phyloP scores from a whole-genome alignment of 1,140 invertebrate genomes.

The Anagrus nilaparvatae region DNA sequence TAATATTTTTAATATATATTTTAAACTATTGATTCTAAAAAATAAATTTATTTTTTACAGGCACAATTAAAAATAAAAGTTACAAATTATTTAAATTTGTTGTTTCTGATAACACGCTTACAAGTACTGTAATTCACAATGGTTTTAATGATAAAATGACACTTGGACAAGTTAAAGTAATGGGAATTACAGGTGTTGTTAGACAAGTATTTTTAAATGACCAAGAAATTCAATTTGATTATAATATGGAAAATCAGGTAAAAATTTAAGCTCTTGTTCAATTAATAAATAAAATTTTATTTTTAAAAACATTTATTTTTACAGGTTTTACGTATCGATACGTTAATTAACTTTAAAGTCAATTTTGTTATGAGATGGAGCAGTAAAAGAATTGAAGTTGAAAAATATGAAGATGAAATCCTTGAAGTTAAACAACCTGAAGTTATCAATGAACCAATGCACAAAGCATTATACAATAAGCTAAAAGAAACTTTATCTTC shows the following conservation, averaged over 20 bases:
- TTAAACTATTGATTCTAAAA: too few species aligned
- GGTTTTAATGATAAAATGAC: constrained; percentile 24
- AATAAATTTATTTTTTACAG: constrained; percentile 34
- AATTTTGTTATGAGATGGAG: constrained; percentile 22
- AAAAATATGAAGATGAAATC: too few species aligned
- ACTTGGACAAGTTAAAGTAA: constrained; percentile 30
- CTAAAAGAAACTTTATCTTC: too few species aligned
- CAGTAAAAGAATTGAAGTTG: constrained; percentile 5
- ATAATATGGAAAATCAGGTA: constrained; percentile 19
- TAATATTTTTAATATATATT: neutral
- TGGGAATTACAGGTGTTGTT: constrained; percentile 27
- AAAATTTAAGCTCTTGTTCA: constrained; percentile 13
- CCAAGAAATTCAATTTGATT: constrained; percentile 21
- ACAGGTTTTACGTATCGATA: constrained; percentile 48
- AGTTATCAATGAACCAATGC: too few species aligned
- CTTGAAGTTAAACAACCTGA: too few species aligned
- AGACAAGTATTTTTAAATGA: constrained; percentile 24
- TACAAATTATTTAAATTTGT: constrained; percentile 50
- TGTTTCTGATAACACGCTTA: constrained; percentile 39
- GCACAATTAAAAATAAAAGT: constrained; percentile 48
- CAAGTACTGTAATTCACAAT: constrained; percentile 24
- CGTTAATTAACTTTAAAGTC: constrained; percentile 44
- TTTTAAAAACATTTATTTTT: constrained; percentile 17
- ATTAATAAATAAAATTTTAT: constrained; percentile 2
- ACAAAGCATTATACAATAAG: too few species aligned